Evolutionary conservation across 2,888 invertebrate genomes (phyloP), one percentile per base, ranked within the genome.

Genomic region (Epinotia brunnichana): DNA sequence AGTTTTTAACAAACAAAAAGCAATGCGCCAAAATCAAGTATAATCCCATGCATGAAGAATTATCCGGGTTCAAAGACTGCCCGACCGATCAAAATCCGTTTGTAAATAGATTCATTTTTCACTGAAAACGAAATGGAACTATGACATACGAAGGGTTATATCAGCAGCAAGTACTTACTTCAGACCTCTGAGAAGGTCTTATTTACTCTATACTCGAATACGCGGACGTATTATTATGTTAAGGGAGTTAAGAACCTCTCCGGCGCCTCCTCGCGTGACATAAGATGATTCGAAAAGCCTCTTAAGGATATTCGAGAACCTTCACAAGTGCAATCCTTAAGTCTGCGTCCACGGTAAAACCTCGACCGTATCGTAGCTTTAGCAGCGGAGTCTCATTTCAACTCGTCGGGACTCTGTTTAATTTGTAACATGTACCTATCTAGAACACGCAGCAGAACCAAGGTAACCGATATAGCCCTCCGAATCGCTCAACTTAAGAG

Each of bases 281-380:
- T 69, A 69, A 73, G 69, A 73, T 73, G 73, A 69, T 73, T 69
- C 73, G 73, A 53, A 73, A 73, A 73, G 68, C 73, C 73, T 69
- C 73, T 73, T 73, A 73, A 68, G 69, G 73, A 69, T 73, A 73
- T 73, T 69, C 63, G 73, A 73, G 69, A 73, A 69, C 57, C 69
- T 73, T 59, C 56, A 69, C 73, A 73, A 73, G 73, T 73, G 68
- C 69, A 73, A 73, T 24, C 73, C 67, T 57, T 63, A 62, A 73
- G 72, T 68, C 61, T 61, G 53, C 61, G 67, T 56, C 62, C 61
- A 59, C 60, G 60, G 60, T 61, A 35, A 61, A 54, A 67, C 60
- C 44, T 44, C 57, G 67, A 44, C 44, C 67, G n/a, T 24, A 17
- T 24, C 67, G 41, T 59, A 57, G n/a, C 19, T 44, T 44, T 67